Evolutionary conservation across 1,140 invertebrate species (phyloP).

Genomic region (Drosophila varians): DNA sequence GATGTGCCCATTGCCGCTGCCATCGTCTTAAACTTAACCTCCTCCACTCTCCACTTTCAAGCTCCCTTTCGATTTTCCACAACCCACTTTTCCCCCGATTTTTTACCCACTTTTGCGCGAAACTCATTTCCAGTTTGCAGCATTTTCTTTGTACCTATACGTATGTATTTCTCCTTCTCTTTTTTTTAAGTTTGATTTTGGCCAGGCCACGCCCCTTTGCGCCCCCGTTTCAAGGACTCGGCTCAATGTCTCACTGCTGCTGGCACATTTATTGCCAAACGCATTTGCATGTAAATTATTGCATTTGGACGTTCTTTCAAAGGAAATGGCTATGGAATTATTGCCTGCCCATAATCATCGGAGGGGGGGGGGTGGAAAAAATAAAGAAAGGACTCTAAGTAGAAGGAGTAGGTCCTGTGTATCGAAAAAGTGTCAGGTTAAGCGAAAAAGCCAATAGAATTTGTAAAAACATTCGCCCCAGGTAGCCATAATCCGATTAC

Average conservation of each 20-base stretch:
- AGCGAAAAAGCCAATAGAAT: no score
- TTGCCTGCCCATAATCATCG: conserved; percentile 44
- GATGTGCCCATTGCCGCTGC: conserved; percentile 40
- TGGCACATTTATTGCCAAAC: conserved; percentile 74
- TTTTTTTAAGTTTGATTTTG: conserved; percentile 52
- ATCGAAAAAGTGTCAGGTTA: no score
- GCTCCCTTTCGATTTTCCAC: not conserved
- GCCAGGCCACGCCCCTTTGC: conserved; percentile 1
- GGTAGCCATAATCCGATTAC: not conserved
- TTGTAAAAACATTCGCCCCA: not conserved
- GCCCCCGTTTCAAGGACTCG: not conserved
- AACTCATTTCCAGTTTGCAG: conserved; percentile 46
- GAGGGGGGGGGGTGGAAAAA: not conserved
- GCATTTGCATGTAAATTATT: conserved; percentile 79
- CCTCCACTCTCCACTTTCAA: no score
- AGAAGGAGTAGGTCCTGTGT: not conserved
- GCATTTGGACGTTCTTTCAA: conserved; percentile 52
- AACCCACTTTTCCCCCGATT: not conserved
- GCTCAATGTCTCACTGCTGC: conserved; percentile 42
- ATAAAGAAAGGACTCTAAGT: not conserved
- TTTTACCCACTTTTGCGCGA: conserved; percentile 26
- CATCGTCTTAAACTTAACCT: conserved; percentile 15
- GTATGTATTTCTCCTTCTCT: conserved; percentile 19
- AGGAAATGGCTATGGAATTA: conserved; percentile 52
- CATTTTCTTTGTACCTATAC: conserved; percentile 22